Base-by-base conservation (phyloP, 2,888 invertebrate species). In the Amphipoea oculea region DNA sequence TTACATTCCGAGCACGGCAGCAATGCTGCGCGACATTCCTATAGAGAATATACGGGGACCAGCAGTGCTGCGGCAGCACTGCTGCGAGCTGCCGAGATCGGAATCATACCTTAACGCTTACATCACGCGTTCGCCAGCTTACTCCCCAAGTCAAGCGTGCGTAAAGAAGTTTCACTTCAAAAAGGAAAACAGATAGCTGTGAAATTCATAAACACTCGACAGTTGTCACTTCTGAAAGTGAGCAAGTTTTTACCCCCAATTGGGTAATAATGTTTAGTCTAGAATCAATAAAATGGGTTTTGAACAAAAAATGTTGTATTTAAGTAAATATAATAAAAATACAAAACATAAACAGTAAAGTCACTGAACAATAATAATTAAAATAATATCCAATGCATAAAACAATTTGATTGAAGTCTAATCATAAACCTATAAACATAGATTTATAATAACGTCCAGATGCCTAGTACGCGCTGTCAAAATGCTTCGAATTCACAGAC, bases 281-380 rank as follows among this genome's bases (percentile, higher is more conserved):
- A 7, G 14, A 48, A 40, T 20, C 7, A 74, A 23, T 23, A 48
- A 79, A 70, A 20, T 12, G 14, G 4, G 2, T 60, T 40, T 74
- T 20, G n/a, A 86, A 83, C 78, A 69, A 72, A 85, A 77, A 86
- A 66, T 76, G 83, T 75, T 86, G 83, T 76, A 82, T 79, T 82
- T 74, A 29, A 45, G 9, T 2, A 45, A 12, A n/a, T 12, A 14
- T 70, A 75, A 71, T 76, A 72, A 71, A 67, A 82, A 42, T 80
- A 81, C 23, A 72, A 77, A 88, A 84, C 73, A 60, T 70, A 67
- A 73, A 77, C 85, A 72, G 20, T 73, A 75, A 65, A 68, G 7
- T 71, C 40, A 79, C n/a, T 57, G 60, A 80, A 83, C 20, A 86
- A 77, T 76, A 57, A 48, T 54, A 76, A 72, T 65, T 69, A 70